Conservation (phyloP, 2,113 vertebrate genomes). For the Anoura caudifer region DNA sequence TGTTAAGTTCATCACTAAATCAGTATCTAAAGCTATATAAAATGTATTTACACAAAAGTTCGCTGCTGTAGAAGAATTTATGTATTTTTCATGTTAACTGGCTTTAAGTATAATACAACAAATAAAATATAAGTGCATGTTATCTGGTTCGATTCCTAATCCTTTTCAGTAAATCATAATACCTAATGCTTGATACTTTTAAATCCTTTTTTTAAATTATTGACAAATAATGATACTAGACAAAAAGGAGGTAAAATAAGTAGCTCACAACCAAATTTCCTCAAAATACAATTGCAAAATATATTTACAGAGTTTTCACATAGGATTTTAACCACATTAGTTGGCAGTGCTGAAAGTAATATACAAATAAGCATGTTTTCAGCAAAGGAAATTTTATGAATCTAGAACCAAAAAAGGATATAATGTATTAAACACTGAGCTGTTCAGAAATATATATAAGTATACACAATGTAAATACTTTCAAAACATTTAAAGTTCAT, state of each 20-base stretch:
- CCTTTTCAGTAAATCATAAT: neutral
- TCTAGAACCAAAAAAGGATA: neutral
- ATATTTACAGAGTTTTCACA: neutral
- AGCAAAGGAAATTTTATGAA: neutral
- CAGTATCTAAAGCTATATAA: neutral
- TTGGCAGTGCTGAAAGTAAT: neutral
- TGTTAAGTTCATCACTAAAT: neutral
- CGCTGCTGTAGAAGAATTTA: neutral
- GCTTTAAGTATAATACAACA: neutral
- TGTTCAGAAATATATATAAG: neutral
- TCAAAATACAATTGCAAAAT: neutral
- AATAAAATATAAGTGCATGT: neutral
- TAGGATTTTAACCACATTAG: neutral
- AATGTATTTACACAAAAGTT: neutral
- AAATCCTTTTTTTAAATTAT: neutral
- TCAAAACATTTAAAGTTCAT: slow-evolving; percentile 1
- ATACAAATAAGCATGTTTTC: neutral
- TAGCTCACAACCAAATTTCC: neutral
- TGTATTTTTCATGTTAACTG: neutral
- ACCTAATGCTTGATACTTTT: neutral
- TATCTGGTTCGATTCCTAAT: neutral
- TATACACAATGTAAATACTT: neutral
- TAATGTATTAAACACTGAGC: neutral
- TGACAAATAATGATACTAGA: neutral
- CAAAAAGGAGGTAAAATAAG: neutral